Percentiles rank a stretch among this genome's conserved stretches.
Evolutionary conservation across 2,797 vertebrate genomes (phyloP).

Genomic region (Cryptoprocta ferox): DNA sequence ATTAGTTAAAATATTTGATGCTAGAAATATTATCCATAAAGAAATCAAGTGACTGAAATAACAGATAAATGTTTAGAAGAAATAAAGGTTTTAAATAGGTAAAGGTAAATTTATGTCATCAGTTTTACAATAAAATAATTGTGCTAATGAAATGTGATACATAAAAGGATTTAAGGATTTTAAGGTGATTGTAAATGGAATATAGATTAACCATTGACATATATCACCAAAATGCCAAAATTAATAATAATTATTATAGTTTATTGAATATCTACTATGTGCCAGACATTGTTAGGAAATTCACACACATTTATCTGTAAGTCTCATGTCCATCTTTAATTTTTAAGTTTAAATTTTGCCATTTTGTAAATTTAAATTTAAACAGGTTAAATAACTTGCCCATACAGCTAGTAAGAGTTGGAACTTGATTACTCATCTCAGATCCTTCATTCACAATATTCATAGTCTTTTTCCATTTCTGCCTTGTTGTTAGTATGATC

Average conservation of each 20-base stretch:
- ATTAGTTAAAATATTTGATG: slow-evolving; percentile 2
- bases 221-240: neutral
- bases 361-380: neutral
- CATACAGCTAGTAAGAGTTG: neutral
- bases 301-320: neutral
- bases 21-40: neutral
- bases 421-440: neutral
- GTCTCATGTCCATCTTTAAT: neutral
- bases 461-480: neutral
- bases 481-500: neutral
- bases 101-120: neutral
- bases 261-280: neutral
- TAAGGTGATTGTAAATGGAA: neutral
- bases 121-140: neutral
- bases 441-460: neutral
- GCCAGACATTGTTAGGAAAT: neutral
- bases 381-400: neutral
- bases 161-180: neutral
- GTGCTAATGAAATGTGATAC: neutral
- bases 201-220: neutral
- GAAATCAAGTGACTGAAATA: neutral
- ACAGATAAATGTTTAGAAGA: neutral
- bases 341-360: slow-evolving; percentile 18
- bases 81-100: neutral
- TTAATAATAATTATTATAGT: neutral